Base-by-base conservation (phyloP, 2,113 vertebrate genomes). In the Notiomystis cincta region DNA sequence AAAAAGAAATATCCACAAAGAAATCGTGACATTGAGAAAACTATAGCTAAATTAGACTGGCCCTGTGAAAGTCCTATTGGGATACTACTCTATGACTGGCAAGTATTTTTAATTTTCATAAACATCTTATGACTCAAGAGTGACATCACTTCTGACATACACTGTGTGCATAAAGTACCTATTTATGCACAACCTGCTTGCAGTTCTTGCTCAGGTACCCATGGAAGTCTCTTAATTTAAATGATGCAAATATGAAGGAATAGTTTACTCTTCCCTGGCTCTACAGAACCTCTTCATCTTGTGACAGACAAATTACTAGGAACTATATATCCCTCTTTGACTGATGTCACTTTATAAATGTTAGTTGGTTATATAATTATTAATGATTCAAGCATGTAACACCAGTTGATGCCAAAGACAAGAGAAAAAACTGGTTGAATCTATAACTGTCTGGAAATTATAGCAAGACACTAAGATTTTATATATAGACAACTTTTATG, bases 401-500 rank as follows among this genome's bases (percentile, higher is more conserved):
- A 75, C 15, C 27, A 67, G 30, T 11, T 67, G 42, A 70, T 37
- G 24, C 5, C 40, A 44, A 66, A 66, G 25, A 54, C 6, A 28
- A 37, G 44, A 82, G 11, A 58, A 61, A 69, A 84, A 80, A 24
- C 27, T 54, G 21, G 1, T 28, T 67, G 11, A 44, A 71, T 22
- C 24, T 51, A 22, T 21, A 35, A 24, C 30, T 37, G 3, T 6
- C 62, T 72, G 40, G 21, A 65, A 93, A 72, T 28, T 56, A 42
- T 2, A 37, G 7, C 10, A 69, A 71, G 12, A 20, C 11, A 27
- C 21, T 16, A 40, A 35, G 16, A 53, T 45, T 77, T 83, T 22
- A 2, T 27, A n/a, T 2, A 42, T 7, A 27, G 37, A 15, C 5
- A 83, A n/a, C 27, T 56, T 69, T 22, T 56, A 18, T 1, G 0